Evolutionary conservation across 2,113 vertebrate genomes (phyloP).

Genomic region (Phalacrocorax aristotelis): DNA sequence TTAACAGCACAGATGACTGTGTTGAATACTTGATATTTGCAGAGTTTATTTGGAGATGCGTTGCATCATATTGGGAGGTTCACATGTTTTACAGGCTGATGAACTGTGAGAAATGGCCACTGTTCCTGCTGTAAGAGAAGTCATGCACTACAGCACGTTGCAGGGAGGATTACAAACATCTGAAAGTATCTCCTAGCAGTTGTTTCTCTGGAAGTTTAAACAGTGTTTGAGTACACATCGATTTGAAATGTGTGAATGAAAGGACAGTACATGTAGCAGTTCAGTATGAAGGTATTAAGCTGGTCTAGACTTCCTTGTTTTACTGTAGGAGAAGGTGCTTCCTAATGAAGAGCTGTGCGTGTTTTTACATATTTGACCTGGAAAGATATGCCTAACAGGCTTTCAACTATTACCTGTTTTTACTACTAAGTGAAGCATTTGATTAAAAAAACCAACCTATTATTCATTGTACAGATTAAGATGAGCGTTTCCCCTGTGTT

Average conservation of each 20-base stretch:
- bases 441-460: neutral
- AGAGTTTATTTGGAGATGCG: neutral
- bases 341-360: neutral
- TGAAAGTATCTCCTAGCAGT: neutral
- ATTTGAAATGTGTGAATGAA: neutral
- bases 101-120: neutral
- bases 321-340: neutral
- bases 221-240: neutral
- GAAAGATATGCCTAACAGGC: neutral
- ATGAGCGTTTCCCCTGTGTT: neutral
- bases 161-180: neutral
- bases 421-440: neutral
- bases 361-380: neutral
- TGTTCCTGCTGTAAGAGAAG: neutral
- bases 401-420: neutral
- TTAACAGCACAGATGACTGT: rapidly evolving
- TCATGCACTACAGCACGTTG: neutral
- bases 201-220: neutral
- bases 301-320: neutral
- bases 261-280: neutral
- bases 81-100: neutral
- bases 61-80: neutral
- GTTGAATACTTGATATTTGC: neutral
- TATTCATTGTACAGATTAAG: neutral
- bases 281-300: neutral